Conservation (phyloP, 2,113 vertebrate genomes). For the Phrynosoma blainvillii region DNA sequence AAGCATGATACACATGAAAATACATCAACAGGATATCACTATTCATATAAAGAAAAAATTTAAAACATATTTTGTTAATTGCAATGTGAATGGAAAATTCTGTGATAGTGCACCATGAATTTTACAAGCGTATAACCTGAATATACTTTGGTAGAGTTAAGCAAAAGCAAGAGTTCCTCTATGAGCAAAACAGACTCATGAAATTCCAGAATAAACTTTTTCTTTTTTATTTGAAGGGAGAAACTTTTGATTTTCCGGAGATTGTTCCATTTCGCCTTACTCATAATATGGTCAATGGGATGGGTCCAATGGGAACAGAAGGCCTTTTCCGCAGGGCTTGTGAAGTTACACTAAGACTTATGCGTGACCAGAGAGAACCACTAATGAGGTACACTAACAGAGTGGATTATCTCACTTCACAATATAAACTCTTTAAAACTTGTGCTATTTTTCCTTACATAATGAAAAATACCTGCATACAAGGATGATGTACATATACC, state of each 20-base stretch:
- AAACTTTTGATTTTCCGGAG: conserved; percentile 97
- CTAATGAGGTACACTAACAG: conserved; percentile 86
- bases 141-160: background rate
- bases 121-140: background rate
- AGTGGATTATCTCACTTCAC: background rate
- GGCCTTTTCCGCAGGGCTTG: conserved; percentile 97
- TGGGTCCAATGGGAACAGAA: conserved; percentile 98
- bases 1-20: background rate
- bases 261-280: conserved; percentile 97
- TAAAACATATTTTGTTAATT: background rate
- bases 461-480: background rate
- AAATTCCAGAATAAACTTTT: conserved; percentile 9
- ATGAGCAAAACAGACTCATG: background rate
- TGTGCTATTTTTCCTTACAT: background rate
- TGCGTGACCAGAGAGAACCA: conserved; percentile 95
- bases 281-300: conserved; percentile 97
- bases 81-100: background rate
- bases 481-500: no score
- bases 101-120: background rate
- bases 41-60: background rate
- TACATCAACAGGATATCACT: background rate
- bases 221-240: conserved; percentile 81
- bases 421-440: background rate
- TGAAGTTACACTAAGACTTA: conserved; percentile 93
- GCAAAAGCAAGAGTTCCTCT: background rate